Evolutionary conservation across 2,797 vertebrate species (phyloP).

Genomic region (Lithobates sylvaticus): DNA sequence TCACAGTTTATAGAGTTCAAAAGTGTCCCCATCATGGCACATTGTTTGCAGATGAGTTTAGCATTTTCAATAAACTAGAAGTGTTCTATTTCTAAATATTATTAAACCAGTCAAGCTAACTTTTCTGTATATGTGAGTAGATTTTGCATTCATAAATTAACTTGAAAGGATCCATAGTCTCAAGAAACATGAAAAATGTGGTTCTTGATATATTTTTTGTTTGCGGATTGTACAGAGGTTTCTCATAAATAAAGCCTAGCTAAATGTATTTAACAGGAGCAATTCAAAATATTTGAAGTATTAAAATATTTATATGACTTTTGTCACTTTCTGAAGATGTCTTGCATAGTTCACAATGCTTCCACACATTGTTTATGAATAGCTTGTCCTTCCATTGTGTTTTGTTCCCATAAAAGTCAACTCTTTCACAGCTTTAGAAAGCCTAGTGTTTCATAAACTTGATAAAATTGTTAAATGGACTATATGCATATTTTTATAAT

Average conservation of each 20-base stretch:
- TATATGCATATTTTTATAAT: not conserved
- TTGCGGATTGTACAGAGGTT: not conserved
- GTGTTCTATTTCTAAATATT: conserved; percentile 38
- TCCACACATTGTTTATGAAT: conserved; percentile 1
- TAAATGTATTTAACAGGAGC: not conserved
- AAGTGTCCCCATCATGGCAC: conserved; percentile 22
- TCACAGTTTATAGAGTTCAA: conserved; percentile 33
- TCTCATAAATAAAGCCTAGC: not conserved
- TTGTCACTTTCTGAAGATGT: not conserved
- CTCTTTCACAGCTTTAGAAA: not conserved
- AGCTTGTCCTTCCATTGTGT: not conserved
- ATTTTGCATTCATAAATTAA: conserved; percentile 16
- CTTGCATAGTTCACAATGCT: not conserved
- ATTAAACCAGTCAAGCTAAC: conserved; percentile 26
- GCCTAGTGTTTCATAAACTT: not conserved
- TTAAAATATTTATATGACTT: conserved; percentile 12
- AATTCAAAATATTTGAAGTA: not conserved
- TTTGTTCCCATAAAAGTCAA: not conserved
- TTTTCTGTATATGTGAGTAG: not conserved
- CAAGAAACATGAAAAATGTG: not conserved
- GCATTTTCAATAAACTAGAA: conserved; percentile 40
- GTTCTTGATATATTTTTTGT: not conserved
- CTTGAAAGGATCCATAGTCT: not conserved
- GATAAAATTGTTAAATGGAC: not conserved
- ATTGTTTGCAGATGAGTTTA: not conserved